Percentiles rank a stretch among this genome's conserved stretches.
Conservation (phyloP, 2,888 invertebrate species). For the Serrognathus titanus region DNA sequence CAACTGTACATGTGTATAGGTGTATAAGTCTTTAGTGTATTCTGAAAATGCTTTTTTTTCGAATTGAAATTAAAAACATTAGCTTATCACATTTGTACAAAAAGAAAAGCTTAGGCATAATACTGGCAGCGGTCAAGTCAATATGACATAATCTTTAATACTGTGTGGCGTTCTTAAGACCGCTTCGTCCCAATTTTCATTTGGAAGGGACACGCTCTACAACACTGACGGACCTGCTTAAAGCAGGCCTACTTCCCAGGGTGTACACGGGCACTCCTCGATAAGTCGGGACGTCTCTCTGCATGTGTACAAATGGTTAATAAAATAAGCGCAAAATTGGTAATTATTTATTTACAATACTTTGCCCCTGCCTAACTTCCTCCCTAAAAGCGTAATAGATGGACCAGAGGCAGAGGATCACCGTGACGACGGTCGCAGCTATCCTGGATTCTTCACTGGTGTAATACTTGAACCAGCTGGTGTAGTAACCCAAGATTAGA, state of each 20-base stretch:
- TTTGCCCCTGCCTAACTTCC: constrained; percentile 28
- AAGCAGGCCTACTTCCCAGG: constrained; percentile 2
- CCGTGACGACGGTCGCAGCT: constrained; percentile 33
- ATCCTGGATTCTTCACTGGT: constrained; percentile 32
- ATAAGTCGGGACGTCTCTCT: constrained; percentile 13
- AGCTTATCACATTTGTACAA: too few species aligned
- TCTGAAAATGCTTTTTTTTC: too few species aligned
- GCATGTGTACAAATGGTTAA: constrained; percentile 1
- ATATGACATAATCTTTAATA: too few species aligned
- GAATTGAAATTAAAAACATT: too few species aligned
- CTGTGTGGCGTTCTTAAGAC: not conserved
- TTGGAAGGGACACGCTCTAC: constrained; percentile 1
- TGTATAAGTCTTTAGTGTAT: too few species aligned
- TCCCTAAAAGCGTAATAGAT: constrained; percentile 35
- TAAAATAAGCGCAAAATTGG: constrained; percentile 6
- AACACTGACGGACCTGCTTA: constrained; percentile 15
- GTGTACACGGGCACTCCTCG: constrained; percentile 10
- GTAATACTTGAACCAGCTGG: constrained; percentile 36
- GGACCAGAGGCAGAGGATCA: constrained; percentile 35
- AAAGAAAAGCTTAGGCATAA: too few species aligned
- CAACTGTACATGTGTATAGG: too few species aligned
- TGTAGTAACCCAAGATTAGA: constrained; percentile 37
- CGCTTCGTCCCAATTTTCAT: not conserved
- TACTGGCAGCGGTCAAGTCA: too few species aligned
- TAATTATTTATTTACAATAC: constrained; percentile 20